These are phyloP conservation scores for Mylabris sibirica DNA, from an alignment of 2,888 invertebrate genomes.

Conservation along the genomic window DNA sequence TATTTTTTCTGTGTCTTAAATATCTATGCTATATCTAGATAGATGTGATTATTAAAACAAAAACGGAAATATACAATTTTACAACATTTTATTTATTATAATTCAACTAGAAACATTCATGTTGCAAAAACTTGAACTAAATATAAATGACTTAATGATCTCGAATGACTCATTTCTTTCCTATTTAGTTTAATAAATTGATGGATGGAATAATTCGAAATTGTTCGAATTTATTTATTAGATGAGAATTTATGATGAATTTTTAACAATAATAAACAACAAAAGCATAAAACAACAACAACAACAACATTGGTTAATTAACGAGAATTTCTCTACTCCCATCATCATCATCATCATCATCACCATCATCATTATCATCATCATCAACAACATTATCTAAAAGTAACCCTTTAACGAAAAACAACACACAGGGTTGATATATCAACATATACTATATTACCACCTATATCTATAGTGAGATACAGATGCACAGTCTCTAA, in stretches of 20 bases:
- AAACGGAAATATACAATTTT: conserved; percentile 33
- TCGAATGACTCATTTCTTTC: conserved; percentile 29
- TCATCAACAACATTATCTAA: not conserved
- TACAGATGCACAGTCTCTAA: not conserved
- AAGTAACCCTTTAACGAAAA: not conserved
- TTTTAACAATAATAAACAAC: conserved; percentile 37
- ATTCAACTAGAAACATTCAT: conserved; percentile 31
- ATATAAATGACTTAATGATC: conserved; percentile 33
- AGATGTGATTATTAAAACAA: not conserved
- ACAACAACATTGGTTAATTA: not conserved
- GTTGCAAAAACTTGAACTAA: conserved; percentile 30
- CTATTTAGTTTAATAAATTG: conserved; percentile 27
- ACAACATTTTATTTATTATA: conserved; percentile 30
- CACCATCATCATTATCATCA: not conserved
- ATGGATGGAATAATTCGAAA: conserved; percentile 24
- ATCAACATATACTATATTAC: not conserved
- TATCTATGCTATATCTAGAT: not conserved
- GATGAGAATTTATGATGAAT: not conserved
- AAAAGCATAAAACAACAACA: not conserved
- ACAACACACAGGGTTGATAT: not conserved
- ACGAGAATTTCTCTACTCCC: not conserved
- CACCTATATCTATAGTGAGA: not conserved
- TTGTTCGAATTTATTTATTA: conserved; percentile 23
- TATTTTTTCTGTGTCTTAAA: no score
- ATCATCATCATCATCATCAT: not conserved